A percentile compares a stretch with the other conserved stretches of the same genome.
Conservation (phyloP, 2,888 invertebrate species). For the Odontothrips loti region DNA sequence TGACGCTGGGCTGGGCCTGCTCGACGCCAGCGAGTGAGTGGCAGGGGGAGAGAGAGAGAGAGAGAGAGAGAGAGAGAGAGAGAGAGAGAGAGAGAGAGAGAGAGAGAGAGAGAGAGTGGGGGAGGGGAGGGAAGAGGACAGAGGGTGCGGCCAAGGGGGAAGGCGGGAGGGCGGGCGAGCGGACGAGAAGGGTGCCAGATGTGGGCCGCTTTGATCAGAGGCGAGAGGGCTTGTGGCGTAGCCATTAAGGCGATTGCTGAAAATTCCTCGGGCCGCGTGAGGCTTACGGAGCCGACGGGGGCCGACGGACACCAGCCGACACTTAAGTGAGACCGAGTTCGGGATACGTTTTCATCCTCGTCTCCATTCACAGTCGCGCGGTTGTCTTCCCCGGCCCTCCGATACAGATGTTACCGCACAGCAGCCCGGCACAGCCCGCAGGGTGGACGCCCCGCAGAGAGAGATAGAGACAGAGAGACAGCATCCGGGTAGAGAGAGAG, state of each 20-base stretch:
- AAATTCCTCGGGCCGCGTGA: constrained; percentile 3
- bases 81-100: not conserved
- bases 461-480: too few relatives aligned
- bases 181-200: not conserved
- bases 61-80: not conserved
- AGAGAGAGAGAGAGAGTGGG: not conserved
- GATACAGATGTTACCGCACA: too few relatives aligned
- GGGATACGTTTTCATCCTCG: too few relatives aligned
- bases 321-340: too few relatives aligned
- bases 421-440: too few relatives aligned
- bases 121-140: not conserved
- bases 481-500: too few relatives aligned
- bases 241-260: constrained; percentile 16
- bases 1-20: too few relatives aligned
- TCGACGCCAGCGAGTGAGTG: too few relatives aligned
- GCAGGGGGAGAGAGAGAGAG: too few relatives aligned
- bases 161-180: not conserved
- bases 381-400: too few relatives aligned
- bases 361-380: too few relatives aligned
- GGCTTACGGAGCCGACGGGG: not conserved
- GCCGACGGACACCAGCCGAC: not conserved
- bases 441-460: too few relatives aligned
- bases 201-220: constrained; percentile 16
- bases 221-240: not conserved
- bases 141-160: not conserved